phyloP scores from a whole-genome alignment of 2,888 invertebrate species.

The Perdita meconis region DNA sequence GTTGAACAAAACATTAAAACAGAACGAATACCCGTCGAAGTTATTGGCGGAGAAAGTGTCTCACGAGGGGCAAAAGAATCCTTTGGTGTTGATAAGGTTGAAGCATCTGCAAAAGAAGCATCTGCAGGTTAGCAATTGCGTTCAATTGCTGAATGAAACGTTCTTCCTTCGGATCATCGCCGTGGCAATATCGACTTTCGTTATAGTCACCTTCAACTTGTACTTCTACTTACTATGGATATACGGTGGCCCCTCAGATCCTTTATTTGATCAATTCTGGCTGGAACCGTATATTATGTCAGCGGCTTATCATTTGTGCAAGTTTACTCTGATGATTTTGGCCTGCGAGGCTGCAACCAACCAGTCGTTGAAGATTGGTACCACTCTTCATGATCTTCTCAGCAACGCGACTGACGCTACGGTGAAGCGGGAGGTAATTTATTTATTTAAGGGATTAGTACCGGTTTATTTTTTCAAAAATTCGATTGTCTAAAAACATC shows the following conservation, averaged over 20 bases:
- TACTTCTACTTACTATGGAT: constrained; percentile 23
- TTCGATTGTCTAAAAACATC: too few species aligned
- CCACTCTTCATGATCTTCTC: constrained; percentile 71
- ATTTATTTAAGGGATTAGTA: too few species aligned
- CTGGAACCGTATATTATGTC: constrained; percentile 59
- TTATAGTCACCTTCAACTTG: constrained; percentile 73
- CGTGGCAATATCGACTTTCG: constrained; percentile 72
- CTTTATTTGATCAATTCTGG: constrained; percentile 65
- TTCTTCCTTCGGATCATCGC: constrained; percentile 71
- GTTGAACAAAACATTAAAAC: constrained; percentile 58
- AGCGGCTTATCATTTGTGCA: constrained; percentile 62
- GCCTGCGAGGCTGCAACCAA: constrained; percentile 72
- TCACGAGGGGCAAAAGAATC: constrained; percentile 68
- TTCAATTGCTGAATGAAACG: constrained; percentile 69
- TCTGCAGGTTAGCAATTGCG: constrained; percentile 70
- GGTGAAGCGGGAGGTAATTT: constrained; percentile 58
- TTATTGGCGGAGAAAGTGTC: neutral
- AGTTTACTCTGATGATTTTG: constrained; percentile 68
- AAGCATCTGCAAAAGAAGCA: constrained; percentile 71
- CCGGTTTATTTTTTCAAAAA: neutral
- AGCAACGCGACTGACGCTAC: constrained; percentile 64
- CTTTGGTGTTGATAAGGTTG: constrained; percentile 69
- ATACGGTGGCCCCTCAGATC: neutral
- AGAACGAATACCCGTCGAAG: constrained; percentile 45
- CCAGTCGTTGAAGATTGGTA: constrained; percentile 64